Conservation (phyloP, 2,113 vertebrate genomes). For the Phyllostomus hastatus region DNA sequence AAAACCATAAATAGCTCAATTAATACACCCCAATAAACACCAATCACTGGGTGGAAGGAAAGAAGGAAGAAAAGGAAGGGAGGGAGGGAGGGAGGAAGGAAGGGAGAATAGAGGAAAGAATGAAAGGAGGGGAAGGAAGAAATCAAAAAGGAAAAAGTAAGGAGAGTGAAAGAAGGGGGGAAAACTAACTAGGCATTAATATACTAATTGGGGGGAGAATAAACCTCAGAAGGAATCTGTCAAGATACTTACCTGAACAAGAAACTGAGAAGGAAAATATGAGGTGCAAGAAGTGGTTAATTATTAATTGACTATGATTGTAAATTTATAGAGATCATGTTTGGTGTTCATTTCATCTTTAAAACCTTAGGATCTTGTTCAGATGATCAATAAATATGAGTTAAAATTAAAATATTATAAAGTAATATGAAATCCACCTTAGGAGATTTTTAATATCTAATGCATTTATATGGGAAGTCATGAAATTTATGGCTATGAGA, state of each 20-base stretch:
- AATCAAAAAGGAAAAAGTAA: neutral
- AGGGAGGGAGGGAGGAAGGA: neutral
- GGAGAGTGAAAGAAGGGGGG: neutral
- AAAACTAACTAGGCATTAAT: neutral
- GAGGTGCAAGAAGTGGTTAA: neutral
- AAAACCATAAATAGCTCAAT: neutral
- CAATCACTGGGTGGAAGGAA: neutral
- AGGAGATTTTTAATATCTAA: neutral
- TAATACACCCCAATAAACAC: neutral
- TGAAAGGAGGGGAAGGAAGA: neutral
- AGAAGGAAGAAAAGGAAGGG: neutral
- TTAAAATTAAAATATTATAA: neutral
- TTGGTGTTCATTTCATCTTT: neutral
- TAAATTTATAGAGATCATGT: neutral
- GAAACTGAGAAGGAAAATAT: neutral
- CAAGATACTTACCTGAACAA: neutral
- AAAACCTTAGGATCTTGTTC: neutral
- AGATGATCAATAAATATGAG: neutral
- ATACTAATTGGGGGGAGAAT: neutral
- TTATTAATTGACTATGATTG: neutral
- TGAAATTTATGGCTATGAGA: neutral
- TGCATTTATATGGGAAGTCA: neutral
- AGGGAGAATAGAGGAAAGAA: rapidly evolving
- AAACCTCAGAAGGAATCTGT: neutral
- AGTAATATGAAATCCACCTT: neutral